These are phyloP conservation scores for Embiotoca jacksoni DNA, from an alignment of 2,113 vertebrate species.

Conservation along the genomic window DNA sequence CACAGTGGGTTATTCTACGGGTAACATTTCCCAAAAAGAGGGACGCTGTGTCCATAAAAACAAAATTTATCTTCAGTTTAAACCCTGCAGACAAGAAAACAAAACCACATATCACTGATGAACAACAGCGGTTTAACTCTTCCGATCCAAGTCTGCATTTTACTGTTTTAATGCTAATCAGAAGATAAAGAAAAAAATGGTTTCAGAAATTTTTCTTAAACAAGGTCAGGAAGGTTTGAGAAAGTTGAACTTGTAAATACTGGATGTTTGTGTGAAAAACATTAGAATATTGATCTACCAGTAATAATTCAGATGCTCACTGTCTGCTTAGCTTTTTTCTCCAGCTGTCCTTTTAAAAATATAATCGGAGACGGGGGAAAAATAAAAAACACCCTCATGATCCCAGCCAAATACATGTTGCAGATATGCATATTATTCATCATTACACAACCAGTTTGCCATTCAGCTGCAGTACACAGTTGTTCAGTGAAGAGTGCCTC, in stretches of 20 bases:
- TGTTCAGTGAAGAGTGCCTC: constrained; percentile 50
- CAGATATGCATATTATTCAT: constrained; percentile 52
- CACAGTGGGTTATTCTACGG: no score
- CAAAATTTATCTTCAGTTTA: no score
- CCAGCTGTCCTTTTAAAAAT: background rate
- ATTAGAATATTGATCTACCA: background rate
- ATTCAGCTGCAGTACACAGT: constrained; percentile 42
- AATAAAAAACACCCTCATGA: background rate
- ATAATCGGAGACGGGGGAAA: background rate
- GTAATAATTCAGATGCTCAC: background rate
- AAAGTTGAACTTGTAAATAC: constrained; percentile 4
- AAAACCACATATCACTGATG: no score
- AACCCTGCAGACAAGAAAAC: no score
- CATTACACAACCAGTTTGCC: constrained; percentile 53
- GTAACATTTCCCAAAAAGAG: no score
- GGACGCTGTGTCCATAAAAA: no score
- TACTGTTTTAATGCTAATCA: no score
- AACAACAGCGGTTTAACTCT: no score
- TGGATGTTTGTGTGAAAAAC: constrained; percentile 1
- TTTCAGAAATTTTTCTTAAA: no score
- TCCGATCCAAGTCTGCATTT: no score
- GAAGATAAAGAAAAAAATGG: background rate
- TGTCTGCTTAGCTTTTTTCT: background rate
- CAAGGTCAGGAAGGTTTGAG: background rate
- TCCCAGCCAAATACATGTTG: background rate